Base-by-base conservation (phyloP, 2,888 invertebrate species). In the Agrenia bidenticulata region DNA sequence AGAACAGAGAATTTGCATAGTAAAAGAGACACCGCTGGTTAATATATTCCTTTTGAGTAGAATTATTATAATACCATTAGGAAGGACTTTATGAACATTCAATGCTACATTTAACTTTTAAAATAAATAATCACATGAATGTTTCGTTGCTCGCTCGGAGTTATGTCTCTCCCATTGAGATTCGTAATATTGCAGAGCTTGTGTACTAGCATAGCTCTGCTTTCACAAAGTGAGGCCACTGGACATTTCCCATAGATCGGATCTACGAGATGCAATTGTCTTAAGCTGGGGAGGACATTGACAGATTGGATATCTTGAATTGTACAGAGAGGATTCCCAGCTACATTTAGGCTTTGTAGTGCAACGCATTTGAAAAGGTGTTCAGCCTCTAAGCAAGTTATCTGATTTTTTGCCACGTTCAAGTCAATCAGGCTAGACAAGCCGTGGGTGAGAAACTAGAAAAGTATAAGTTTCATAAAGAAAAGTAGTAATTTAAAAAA, bases 221-320 rank as follows among this genome's bases (percentile, higher is more conserved):
- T 67, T 26, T 74, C 73, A 45, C 73, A 73, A 2, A 73, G 53
- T 15, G 73, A 66, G 1, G 70, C 63, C 2, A 76, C 69, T 2
- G 76, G 76, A 58, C 76, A 76, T 63, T 69, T 72, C 11, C 76
- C 76, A 63, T 73, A 73, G 58, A 72, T 53, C 13, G 73, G 68
- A 49, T 73, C 73, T 1, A 67, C 56, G 11, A 76, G 53, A 32
- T 61, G 56, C 9, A 76, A 60, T 1, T 61, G 59, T 17, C 60
- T 61, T 13, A 74, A 41, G 42, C 58, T 67, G 17, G 66, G 39
- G n/a, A 73, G 63, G 1, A 69, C 69, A 61, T 73, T 74, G 2
- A 67, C 42, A 26, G 72, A 71, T 23, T 65, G 53, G 5, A 76
- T 59, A 56, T 76, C 76, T 53, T 74, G 71, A 41, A 73, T 58